phyloP scores from a whole-genome alignment of 2,888 invertebrate species.

The Bellardia bayeri region DNA sequence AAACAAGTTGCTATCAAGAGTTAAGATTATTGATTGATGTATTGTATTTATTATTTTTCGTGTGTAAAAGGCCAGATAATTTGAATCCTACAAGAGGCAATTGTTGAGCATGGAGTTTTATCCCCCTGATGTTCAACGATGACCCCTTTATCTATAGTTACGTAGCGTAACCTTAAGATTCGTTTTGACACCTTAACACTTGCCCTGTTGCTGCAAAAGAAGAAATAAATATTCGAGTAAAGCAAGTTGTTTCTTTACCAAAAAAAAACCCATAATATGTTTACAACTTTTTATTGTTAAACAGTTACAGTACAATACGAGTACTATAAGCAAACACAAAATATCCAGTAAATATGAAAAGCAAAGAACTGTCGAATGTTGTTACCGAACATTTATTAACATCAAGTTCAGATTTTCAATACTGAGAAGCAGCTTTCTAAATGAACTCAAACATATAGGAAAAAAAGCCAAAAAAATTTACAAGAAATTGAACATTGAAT shows the following conservation, averaged over 20 bases:
- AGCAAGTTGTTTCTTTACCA: too few species aligned
- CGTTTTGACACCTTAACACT: too few species aligned
- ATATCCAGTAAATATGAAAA: background rate
- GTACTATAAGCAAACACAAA: background rate
- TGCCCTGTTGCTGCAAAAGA: background rate
- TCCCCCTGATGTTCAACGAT: too few species aligned
- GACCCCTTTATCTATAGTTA: too few species aligned
- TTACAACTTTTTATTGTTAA: constrained; percentile 45
- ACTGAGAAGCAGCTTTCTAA: constrained; percentile 1
- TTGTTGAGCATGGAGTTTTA: too few species aligned
- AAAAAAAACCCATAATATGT: background rate
- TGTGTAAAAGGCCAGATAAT: too few species aligned
- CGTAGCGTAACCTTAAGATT: too few species aligned
- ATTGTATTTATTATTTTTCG: too few species aligned
- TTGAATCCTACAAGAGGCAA: too few species aligned
- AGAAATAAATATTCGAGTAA: background rate
- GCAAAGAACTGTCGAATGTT: constrained; percentile 23
- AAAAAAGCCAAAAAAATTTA: background rate
- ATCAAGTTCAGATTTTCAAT: constrained; percentile 62
- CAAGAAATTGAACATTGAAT: constrained; percentile 16
- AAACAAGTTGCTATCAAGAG: too few species aligned
- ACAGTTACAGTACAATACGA: constrained; percentile 31
- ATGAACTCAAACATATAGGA: background rate
- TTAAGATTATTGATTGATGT: too few species aligned
- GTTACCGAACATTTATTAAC: constrained; percentile 26